Percentiles rank a stretch among this genome's conserved stretches.
phyloP scores from a whole-genome alignment of 2,888 invertebrate genomes.

The Harpalus rufipes region DNA sequence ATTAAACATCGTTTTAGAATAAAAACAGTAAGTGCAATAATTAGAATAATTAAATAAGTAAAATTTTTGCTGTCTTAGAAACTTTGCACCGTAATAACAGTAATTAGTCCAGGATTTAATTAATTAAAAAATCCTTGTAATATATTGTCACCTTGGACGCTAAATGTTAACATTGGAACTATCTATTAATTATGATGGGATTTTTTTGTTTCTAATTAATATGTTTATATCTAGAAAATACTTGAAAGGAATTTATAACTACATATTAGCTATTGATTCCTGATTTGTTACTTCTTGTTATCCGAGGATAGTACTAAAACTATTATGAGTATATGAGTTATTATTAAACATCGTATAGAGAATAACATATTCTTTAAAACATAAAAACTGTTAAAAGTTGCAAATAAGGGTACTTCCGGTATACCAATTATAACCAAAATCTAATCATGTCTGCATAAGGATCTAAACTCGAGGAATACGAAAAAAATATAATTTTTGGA shows the following conservation, averaged over 20 bases:
- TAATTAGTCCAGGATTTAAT: constrained; percentile 55
- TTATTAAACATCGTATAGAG: no score
- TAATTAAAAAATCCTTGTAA: constrained; percentile 54
- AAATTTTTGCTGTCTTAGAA: constrained; percentile 22
- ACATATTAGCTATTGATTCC: not conserved
- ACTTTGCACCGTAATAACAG: constrained; percentile 47
- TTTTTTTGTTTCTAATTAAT: constrained; percentile 22
- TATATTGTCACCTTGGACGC: constrained; percentile 62
- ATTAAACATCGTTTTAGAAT: not conserved
- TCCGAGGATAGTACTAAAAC: no score
- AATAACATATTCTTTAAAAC: no score
- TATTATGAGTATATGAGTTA: no score
- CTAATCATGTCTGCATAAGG: no score
- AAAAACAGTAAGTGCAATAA: constrained; percentile 12
- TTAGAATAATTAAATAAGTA: constrained; percentile 17
- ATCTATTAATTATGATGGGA: constrained; percentile 41
- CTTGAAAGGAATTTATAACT: not conserved
- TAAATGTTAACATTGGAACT: constrained; percentile 52
- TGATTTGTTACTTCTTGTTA: not conserved
- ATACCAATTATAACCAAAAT: no score
- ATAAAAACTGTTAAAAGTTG: no score
- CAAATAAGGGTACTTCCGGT: no score
- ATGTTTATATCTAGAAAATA: constrained; percentile 18
- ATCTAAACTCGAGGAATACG: no score
- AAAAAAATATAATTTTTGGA: no score